Percentiles rank a stretch among this genome's conserved stretches.
Evolutionary conservation across 2,797 vertebrate species (phyloP).

Genomic region (Echiichthys vipera): DNA sequence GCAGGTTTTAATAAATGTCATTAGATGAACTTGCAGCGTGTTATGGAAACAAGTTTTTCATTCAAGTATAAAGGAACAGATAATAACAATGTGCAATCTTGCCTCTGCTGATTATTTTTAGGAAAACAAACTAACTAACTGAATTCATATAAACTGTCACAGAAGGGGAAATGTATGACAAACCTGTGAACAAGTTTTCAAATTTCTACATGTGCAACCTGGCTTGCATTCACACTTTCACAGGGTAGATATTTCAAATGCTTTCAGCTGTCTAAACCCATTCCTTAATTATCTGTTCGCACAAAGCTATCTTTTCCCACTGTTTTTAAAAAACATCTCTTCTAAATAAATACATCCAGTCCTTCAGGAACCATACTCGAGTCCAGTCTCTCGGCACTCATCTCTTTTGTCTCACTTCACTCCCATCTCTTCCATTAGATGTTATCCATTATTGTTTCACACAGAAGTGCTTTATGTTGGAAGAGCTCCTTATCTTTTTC

Average conservation of each 20-base stretch:
- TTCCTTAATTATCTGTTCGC: slow-evolving; percentile 38
- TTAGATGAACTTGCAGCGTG: background rate
- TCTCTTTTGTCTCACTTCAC: slow-evolving; percentile 43
- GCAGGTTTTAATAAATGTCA: slow-evolving; percentile 4
- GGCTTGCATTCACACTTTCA: slow-evolving; percentile 13
- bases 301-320: slow-evolving; percentile 16
- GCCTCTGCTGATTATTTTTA: background rate
- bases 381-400: slow-evolving; percentile 12
- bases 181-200: slow-evolving; percentile 30
- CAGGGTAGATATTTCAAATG: slow-evolving; percentile 13
- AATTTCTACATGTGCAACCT: slow-evolving; percentile 14
- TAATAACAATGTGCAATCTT: background rate
- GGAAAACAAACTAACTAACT: slow-evolving; percentile 23
- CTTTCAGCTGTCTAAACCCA: slow-evolving; percentile 26
- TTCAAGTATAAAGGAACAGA: background rate
- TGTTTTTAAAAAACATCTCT: slow-evolving; percentile 5
- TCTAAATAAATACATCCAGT: slow-evolving; percentile 10
- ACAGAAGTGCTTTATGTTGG: slow-evolving; percentile 49
- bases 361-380: slow-evolving; percentile 16
- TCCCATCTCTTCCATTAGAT: slow-evolving; percentile 48
- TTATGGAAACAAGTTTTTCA: background rate
- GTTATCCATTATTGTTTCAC: slow-evolving; percentile 47
- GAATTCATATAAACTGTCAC: slow-evolving; percentile 23
- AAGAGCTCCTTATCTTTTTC: slow-evolving; percentile 20
- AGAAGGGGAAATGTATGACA: background rate